Conservation (phyloP, 2,888 invertebrate species). For the Caradrina clavipalpis region DNA sequence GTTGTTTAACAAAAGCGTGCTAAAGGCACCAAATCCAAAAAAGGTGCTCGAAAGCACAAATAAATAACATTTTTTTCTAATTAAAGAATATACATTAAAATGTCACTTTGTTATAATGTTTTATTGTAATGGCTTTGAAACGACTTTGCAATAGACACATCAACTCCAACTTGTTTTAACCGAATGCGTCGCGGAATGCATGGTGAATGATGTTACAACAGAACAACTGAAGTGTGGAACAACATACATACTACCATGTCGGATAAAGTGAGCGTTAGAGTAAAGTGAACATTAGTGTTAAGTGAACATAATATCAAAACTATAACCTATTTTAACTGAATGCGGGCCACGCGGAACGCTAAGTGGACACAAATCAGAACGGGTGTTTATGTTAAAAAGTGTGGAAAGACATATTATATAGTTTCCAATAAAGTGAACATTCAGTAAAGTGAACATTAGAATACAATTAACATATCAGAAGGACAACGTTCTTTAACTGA, state of each 20-base stretch:
- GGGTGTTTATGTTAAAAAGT: neutral
- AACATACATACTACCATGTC: neutral
- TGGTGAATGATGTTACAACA: neutral
- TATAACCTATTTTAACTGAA: neutral
- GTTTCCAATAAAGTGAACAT: no score
- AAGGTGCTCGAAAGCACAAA: conserved; percentile 8
- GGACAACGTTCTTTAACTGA: neutral
- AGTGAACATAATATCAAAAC: no score
- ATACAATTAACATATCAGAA: no score
- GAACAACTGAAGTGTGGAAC: neutral
- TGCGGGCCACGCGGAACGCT: neutral
- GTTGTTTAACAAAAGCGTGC: conserved; percentile 64
- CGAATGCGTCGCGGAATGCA: neutral
- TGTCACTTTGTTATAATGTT: no score
- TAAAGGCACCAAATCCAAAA: conserved; percentile 30
- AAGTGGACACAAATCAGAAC: neutral
- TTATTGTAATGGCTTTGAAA: no score
- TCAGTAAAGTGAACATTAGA: neutral
- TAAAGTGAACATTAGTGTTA: no score
- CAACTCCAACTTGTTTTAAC: neutral
- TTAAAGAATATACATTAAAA: no score
- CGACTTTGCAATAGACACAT: no score
- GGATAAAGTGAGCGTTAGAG: neutral
- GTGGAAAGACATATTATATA: neutral
- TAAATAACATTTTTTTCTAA: neutral